Evolutionary conservation across 2,797 vertebrate species (phyloP).

Genomic region (Clamator glandarius): DNA sequence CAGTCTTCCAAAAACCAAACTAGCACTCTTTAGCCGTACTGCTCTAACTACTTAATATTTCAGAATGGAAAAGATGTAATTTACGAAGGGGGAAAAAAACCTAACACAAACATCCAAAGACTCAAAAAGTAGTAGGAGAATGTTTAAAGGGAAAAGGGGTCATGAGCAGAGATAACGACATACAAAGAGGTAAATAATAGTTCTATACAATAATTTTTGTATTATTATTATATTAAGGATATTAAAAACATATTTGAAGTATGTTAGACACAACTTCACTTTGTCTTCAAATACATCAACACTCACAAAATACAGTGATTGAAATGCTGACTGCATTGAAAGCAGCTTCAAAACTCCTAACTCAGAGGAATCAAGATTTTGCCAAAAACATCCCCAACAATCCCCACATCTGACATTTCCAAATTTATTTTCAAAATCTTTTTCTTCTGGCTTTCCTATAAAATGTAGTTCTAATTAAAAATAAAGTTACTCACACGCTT

Average conservation of each 20-base stretch:
- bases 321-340: neutral
- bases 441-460: neutral
- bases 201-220: neutral
- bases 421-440: neutral
- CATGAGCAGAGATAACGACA: neutral
- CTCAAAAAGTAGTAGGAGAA: neutral
- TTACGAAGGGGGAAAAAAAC: neutral
- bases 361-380: neutral
- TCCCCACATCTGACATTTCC: neutral
- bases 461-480: slow-evolving; percentile 22
- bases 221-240: neutral
- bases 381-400: neutral
- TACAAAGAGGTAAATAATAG: neutral
- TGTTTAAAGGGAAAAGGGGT: neutral
- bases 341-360: neutral
- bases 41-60: neutral
- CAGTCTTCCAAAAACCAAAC: neutral
- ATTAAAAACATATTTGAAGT: neutral
- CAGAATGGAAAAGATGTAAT: neutral
- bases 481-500: neutral
- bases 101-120: neutral
- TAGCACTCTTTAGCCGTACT: neutral
- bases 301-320: neutral
- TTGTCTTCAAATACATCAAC: neutral
- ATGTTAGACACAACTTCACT: neutral